A percentile compares a stretch with the other conserved stretches of the same genome.
Evolutionary conservation across 2,888 invertebrate genomes (phyloP).

Genomic region (Nipponacmea schrenckii): DNA sequence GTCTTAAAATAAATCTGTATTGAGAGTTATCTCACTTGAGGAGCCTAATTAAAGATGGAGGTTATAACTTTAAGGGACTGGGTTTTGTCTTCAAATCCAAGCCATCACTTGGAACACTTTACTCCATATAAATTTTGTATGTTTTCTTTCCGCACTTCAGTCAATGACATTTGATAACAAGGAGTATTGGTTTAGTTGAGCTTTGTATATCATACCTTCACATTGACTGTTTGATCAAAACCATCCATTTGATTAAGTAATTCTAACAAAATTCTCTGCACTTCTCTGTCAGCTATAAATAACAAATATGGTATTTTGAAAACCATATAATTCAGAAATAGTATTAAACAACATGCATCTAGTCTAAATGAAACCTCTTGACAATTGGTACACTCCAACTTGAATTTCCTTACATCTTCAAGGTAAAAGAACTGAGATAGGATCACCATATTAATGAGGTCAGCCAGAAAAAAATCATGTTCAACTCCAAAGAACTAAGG

Average conservation of each 20-base stretch:
- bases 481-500: not conserved
- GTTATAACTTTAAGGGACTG: too few relatives aligned
- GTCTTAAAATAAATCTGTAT: too few relatives aligned
- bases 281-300: slow-evolving; percentile 87
- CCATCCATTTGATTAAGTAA: slow-evolving; percentile 99
- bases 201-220: slow-evolving; percentile 83
- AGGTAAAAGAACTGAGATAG: too few relatives aligned
- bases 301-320: slow-evolving; percentile 2
- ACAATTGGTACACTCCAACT: not conserved
- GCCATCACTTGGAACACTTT: too few relatives aligned
- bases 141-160: not conserved
- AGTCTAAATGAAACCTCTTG: not conserved
- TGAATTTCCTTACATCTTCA: too few relatives aligned
- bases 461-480: not conserved
- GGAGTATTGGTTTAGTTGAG: too few relatives aligned
- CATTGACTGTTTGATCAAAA: slow-evolving; percentile 99
- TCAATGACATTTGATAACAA: too few relatives aligned
- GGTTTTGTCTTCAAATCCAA: too few relatives aligned
- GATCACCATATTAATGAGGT: too few relatives aligned
- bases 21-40: too few relatives aligned
- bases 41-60: too few relatives aligned
- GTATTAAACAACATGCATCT: not conserved
- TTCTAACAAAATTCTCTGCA: slow-evolving; percentile 96
- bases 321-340: not conserved
- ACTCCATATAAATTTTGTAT: too few relatives aligned